Conservation (phyloP, 2,113 vertebrate species). For the Elachura formosa region DNA sequence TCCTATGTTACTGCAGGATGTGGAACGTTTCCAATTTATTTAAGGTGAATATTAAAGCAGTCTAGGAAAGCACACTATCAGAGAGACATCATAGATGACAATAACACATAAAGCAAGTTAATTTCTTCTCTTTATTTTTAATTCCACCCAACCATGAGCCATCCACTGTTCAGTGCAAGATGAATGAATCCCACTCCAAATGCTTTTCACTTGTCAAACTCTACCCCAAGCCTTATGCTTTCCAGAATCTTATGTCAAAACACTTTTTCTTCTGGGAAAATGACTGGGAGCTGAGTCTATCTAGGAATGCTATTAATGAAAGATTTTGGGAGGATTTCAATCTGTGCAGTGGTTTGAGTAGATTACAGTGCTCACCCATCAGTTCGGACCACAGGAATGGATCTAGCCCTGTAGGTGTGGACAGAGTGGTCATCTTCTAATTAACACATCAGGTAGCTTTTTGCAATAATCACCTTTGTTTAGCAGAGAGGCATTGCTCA, state of each 20-base stretch:
- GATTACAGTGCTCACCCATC: neutral
- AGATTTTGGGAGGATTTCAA: neutral
- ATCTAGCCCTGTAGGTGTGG: neutral
- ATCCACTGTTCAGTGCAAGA: neutral
- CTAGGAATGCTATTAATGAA: neutral
- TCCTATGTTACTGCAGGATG: neutral
- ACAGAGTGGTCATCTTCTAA: neutral
- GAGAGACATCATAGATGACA: neutral
- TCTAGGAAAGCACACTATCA: neutral
- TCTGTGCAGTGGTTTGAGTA: neutral
- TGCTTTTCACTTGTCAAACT: slow-evolving; percentile 35
- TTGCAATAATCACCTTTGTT: slow-evolving; percentile 6
- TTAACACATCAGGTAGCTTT: neutral
- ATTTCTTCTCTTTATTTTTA: slow-evolving; percentile 50
- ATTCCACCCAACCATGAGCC: slow-evolving; percentile 1
- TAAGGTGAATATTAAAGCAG: neutral
- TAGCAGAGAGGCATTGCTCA: neutral
- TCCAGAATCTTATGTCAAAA: slow-evolving; percentile 24
- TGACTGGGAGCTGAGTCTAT: neutral
- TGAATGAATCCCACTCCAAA: slow-evolving; percentile 22
- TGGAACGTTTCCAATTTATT: neutral
- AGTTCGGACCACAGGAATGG: neutral
- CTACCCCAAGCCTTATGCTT: neutral
- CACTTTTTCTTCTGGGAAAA: neutral
- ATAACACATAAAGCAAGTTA: neutral